Evolutionary conservation across 35 echinoderm and acorn worm species (phyloP).

Genomic region (Nesometra sesokonis): DNA sequence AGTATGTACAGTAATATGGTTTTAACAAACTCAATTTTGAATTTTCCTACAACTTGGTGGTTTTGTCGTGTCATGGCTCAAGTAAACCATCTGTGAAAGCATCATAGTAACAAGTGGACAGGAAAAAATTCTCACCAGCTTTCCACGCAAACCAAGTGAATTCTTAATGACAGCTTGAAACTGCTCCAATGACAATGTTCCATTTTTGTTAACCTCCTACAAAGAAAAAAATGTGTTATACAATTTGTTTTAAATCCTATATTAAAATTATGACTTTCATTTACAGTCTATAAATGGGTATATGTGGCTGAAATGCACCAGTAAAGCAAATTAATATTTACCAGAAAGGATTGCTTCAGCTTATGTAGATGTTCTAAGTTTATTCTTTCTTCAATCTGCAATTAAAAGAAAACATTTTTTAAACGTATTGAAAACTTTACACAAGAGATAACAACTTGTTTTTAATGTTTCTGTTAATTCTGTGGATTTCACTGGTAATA

Average conservation of each 20-base stretch:
- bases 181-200: slow-evolving; percentile 66
- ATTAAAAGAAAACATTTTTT: not conserved
- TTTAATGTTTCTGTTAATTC: no score
- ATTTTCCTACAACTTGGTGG: no score
- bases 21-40: no score
- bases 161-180: slow-evolving; percentile 68
- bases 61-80: no score
- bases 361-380: slow-evolving; percentile 80
- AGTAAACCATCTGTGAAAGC: no score
- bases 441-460: not conserved
- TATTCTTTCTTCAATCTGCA: slow-evolving; percentile 87
- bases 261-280: no score
- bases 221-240: slow-evolving; percentile 14
- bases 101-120: no score
- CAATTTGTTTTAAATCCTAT: not conserved
- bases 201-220: slow-evolving; percentile 62
- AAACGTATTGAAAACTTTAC: not conserved
- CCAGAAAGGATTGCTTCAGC: slow-evolving; percentile 85
- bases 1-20: no score
- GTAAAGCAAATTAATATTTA: slow-evolving; percentile 15
- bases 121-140: not conserved
- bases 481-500: no score
- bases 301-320: no score
- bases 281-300: no score
- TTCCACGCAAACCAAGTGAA: slow-evolving; percentile 56